Evolutionary conservation across 2,113 vertebrate genomes (phyloP), one percentile per base, ranked within the genome.

Genomic region (Chaenogobius annularis): DNA sequence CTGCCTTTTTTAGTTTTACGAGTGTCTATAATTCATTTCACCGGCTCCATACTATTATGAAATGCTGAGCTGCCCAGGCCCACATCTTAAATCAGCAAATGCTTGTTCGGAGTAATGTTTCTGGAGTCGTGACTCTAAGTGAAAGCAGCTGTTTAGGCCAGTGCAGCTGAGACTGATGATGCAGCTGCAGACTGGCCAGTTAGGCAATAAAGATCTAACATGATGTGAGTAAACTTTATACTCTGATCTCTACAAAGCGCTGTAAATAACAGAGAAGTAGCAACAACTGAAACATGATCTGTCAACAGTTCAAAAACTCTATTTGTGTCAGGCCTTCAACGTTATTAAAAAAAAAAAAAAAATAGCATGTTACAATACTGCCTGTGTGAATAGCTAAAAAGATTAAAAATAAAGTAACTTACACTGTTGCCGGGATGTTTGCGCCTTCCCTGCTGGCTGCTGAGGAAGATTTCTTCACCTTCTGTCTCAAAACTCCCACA

Each of bases 71-170:
- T 64, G 69, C 80, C 74, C 65, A 54, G 66, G 80, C 79, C 83
- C 78, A 87, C 84, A 80, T 86, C 83, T 85, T 80, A 90, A 90
- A 84, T 89, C 85, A 91, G 90, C 86, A 92, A 84, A 85, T 83
- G 83, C 77, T 82, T 79, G 81, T 83, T 87, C 47, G 9, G 78
- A 75, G 83, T 85, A 85, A 88, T 89, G 82, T 85, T 89, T 83
- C 79, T 69, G 58, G 26, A 74, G 81, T 76, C 40, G 37, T 70
- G 82, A 88, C 77, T 69, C 74, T 88, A 90, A 90, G 83, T 88
- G 88, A 84, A 89, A 85, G 81, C 88, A 85, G 89, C 90, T 91
- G 86, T 85, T 86, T 74, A 52, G 77, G 69, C 61, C 74, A 81
- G 70, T 72, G 77, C 85, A 88, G 82, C 85, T 89, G 89, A 81